Conservation (phyloP, 1,140 invertebrate species). For the Anastrepha obliqua region DNA sequence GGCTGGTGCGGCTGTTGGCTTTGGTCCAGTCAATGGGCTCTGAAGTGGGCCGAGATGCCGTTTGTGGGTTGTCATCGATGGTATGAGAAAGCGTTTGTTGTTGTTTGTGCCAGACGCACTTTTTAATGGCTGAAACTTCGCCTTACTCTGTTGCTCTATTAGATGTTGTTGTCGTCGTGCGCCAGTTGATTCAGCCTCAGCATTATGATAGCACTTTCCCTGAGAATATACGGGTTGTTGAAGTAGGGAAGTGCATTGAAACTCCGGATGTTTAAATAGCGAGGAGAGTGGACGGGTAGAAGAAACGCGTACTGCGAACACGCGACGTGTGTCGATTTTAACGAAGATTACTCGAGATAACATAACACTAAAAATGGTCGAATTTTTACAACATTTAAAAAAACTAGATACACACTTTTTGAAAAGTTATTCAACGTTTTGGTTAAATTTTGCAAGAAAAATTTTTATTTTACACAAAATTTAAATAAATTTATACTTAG, state of each 20-base stretch:
- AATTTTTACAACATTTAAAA: not conserved
- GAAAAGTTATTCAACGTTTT: not conserved
- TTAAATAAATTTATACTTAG: not conserved
- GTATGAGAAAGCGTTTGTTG: conserved; percentile 4
- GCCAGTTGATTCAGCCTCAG: not conserved
- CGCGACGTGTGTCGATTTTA: not conserved
- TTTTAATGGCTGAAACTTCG: conserved; percentile 24
- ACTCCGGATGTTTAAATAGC: not conserved
- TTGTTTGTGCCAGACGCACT: not conserved
- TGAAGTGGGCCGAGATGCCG: not conserved
- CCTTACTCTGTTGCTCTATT: not conserved
- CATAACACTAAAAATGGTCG: not conserved
- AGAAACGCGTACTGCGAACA: not conserved
- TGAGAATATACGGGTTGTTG: not conserved
- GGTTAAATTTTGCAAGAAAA: not conserved
- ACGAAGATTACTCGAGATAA: conserved; percentile 4
- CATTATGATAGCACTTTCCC: conserved; percentile 16
- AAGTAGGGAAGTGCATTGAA: not conserved
- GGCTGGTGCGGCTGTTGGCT: not conserved
- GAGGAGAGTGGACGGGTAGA: not conserved
- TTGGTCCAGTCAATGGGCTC: not conserved
- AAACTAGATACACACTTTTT: not conserved
- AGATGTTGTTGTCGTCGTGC: conserved; percentile 9
- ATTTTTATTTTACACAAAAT: not conserved
- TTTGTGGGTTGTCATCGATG: conserved; percentile 16